Evolutionary conservation across 2,113 vertebrate species (phyloP), one percentile per base, ranked within the genome.

Genomic region (Cepphus grylle): DNA sequence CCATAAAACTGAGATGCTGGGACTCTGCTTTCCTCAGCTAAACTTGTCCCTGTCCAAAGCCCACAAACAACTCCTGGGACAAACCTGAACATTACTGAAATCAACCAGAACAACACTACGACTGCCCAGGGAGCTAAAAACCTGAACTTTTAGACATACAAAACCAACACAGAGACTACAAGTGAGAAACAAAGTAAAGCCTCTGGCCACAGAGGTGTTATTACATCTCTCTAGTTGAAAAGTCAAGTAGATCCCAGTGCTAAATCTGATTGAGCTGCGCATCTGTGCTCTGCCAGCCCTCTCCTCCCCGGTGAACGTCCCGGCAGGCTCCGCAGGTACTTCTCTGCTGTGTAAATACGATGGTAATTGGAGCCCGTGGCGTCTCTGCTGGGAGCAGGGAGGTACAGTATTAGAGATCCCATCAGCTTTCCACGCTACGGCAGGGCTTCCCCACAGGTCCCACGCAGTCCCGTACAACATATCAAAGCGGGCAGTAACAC

Each of bases 391-490:
- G 80, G 71, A 88, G 58, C 0, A 0, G 29, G 42, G 36, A 70
- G 19, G 27, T 29, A 32, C 81, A 52, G 38, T 20, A 77, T 47
- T 2, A 23, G 27, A 9, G 59, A 81, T 11, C 23, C 43, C 40
- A 11, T 40, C 53, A 36, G 36, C 76, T 82, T 71, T n/a, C 55
- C 27, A 66, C 25, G 36, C 16, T 8, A 38, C 1, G 3, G 52
- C 2, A 66, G 18, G 42, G 32, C 59, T 49, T 71, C 52, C 19
- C 25, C 40, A 43, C 70, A 15, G 22, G 29, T 18, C 49, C 42
- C 17, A 9, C 0, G 0, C 20, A 29, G 43, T 38, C 49, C 27
- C 25, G 84, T 56, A 52, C 16, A 15, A 17, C 16, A 11, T 8
- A 43, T n/a, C 29, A 4, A 65, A 30, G 15, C 4, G 23, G 74